Evolutionary conservation across 1,140 invertebrate species (phyloP).

Genomic region (Heliothis subflexa): DNA sequence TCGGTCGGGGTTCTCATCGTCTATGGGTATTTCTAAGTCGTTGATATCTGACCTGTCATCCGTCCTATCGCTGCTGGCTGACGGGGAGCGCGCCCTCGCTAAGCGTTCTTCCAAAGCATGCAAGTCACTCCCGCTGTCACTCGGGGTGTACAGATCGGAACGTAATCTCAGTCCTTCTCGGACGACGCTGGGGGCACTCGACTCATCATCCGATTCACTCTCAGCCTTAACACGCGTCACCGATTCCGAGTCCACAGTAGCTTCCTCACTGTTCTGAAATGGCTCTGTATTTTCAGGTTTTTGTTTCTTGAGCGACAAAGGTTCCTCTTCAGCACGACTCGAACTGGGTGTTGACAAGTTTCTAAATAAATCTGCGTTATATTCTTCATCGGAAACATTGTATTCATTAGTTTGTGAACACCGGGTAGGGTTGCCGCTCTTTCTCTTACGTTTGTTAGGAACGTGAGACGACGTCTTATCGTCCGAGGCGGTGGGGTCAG

Average conservation of each 20-base stretch:
- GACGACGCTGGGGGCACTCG: conserved; percentile 78
- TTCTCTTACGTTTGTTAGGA: conserved; percentile 91
- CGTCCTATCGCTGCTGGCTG: conserved; percentile 86
- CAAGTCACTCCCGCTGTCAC: conserved; percentile 82
- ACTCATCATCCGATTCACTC: conserved; percentile 82
- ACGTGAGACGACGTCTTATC: conserved; percentile 81
- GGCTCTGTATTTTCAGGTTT: conserved; percentile 80
- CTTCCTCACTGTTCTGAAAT: conserved; percentile 80
- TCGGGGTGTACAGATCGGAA: conserved; percentile 84
- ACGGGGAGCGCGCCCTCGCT: conserved; percentile 85
- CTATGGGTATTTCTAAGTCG: conserved; percentile 93
- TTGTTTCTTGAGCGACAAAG: conserved; percentile 88
- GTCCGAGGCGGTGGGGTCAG: conserved; percentile 74
- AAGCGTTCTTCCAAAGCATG: conserved; percentile 77
- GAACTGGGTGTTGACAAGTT: conserved; percentile 75
- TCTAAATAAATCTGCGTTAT: conserved; percentile 84
- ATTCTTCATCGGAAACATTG: conserved; percentile 88
- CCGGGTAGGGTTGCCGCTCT: conserved; percentile 95
- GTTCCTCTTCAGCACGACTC: conserved; percentile 81
- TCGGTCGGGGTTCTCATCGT: conserved; percentile 91
- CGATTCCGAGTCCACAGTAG: conserved; percentile 75
- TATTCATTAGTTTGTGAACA: conserved; percentile 90
- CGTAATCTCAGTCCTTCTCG: conserved; percentile 81
- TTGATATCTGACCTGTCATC: conserved; percentile 88
- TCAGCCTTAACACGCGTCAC: conserved; percentile 77